A percentile compares a stretch with the other conserved stretches of the same genome.
These are phyloP conservation scores for Ophiodon elongatus DNA, from an alignment of 2,113 vertebrate species.

Conservation along the genomic window DNA sequence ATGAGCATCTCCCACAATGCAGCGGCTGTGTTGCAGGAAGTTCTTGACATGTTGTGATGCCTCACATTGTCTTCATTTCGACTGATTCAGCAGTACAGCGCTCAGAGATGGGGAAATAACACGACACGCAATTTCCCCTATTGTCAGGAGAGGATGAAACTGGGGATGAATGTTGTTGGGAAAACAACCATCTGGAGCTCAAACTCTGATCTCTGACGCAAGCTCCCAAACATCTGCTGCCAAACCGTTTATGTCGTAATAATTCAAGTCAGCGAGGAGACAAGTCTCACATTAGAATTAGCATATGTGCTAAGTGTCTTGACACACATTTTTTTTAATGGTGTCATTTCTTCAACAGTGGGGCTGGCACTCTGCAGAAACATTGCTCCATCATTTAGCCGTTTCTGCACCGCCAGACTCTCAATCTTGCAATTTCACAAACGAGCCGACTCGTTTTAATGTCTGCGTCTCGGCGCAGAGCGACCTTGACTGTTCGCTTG, in stretches of 20 bases:
- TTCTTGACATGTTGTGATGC: conserved; percentile 60
- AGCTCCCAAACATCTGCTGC: conserved; percentile 52
- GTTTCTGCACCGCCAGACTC: conserved; percentile 43
- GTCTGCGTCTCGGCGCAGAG: conserved; percentile 16
- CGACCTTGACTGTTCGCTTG: conserved; percentile 62
- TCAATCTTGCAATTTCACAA: conserved; percentile 27
- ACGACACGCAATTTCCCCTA: conserved; percentile 54
- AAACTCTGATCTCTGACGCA: conserved; percentile 42
- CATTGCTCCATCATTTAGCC: neutral
- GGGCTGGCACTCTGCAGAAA: conserved; percentile 22
- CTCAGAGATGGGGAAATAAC: conserved; percentile 36
- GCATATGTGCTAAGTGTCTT: neutral
- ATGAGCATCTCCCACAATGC: conserved; percentile 23
- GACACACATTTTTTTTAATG: conserved; percentile 18
- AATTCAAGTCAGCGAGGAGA: conserved; percentile 23
- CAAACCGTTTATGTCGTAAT: conserved; percentile 17
- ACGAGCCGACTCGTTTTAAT: neutral
- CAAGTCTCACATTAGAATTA: conserved; percentile 16
- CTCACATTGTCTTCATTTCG: conserved; percentile 37
- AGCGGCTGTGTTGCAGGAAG: conserved; percentile 46
- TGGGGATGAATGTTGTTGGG: neutral
- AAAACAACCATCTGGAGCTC: conserved; percentile 53
- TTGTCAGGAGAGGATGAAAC: conserved; percentile 33
- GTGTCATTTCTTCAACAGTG: conserved; percentile 2
- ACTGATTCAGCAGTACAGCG: conserved; percentile 41